Evolutionary conservation across 2,113 vertebrate genomes (phyloP), one percentile per base, ranked within the genome.

Genomic region (Chaetura pelagica): DNA sequence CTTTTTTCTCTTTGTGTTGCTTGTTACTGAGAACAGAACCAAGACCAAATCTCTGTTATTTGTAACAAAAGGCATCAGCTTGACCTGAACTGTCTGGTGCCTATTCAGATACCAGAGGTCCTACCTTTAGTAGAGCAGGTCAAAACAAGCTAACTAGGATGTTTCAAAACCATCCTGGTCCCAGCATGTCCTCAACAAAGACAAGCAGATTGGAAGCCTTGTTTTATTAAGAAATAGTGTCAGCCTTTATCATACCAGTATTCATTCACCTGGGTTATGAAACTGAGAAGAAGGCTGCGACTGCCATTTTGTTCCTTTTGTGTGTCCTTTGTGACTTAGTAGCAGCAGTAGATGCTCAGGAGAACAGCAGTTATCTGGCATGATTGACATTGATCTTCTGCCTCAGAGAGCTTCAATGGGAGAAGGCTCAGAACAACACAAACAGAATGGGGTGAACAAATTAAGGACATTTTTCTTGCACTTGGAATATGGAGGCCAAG

Each of bases 321-420:
- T 67, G 64, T 54, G 48, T 64, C n/a, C 44, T 86, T 84, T 93
- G 67, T 88, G 87, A 40, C 40, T 77, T 44, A 46, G 55, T 23
- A 68, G 79, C 73, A 92, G 79, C 30, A 46, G 75, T 24, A 89
- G 85, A 52, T 80, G 46, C 80, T 96, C 57, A 42, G 75, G 87
- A 97, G 93, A 57, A 90, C 57, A 73, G 66, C 54, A 66, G 76
- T 93, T 79, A 79, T 84, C 86, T 96, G 90, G 76, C 35, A 10
- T 76, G 86, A 92, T 1, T 95, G 93, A 51, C 90, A 81, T 22
- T 48, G 83, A 93, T 95, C 93, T 96, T 94, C 73, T 90, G 76
- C 64, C 68, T 94, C 82, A 32, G 87, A 52, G 49, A 80, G 32
- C 84, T 88, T 95, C 79, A 88, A 42, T 93, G 34, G 35, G 59